Base-by-base conservation (phyloP, 53 echinoderm and acorn worm genomes). In the Henricia sp. region DNA sequence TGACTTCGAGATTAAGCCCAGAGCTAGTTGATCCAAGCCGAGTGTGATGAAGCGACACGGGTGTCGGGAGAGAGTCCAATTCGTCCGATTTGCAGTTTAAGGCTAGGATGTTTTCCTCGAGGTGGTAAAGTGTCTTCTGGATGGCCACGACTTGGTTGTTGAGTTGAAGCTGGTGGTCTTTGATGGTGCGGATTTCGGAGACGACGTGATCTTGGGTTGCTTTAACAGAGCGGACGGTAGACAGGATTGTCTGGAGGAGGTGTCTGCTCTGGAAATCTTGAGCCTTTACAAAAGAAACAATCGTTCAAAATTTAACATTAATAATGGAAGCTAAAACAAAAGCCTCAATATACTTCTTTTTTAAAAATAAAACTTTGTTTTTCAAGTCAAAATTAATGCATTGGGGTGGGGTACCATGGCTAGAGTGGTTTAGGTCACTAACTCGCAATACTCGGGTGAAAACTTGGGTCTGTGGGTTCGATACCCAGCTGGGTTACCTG, bases 121-220 rank as follows among this genome's bases (percentile, higher is more conserved):
- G 43, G 43, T 32, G 29, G 43, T 27, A 24, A 2, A 77, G 62
- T 19, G 58, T 58, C 21, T 40, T 77, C 59, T 77, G 77, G 13
- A 77, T 58, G 13, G 77, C 77, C 25, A 20, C 38, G 4, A 77
- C 77, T 41, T 77, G 77, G 41, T 58, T 26, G 42, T 43, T 77
- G 40, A 77, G 59, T 8, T 43, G 44, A 52, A 39, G 72, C 24
- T 88, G 88, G 12, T 50, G 52, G 41, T 88, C 83, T 10, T 39
- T 27, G 21, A 77, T 60, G 77, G 4, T 40, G 32, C 41, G 16
- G 38, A 77, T 38, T 32, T 57, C 60, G 4, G 77, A 58, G 6
- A 27, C 24, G n/a, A 60, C 60, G 30, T 27, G 59, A 25, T 77
- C 46, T 27, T 77, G 58, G 59, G 58, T 27, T 17, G 43, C 30